Evolutionary conservation across 2,797 vertebrate genomes (phyloP).

Genomic region (Taenioides sp.): DNA sequence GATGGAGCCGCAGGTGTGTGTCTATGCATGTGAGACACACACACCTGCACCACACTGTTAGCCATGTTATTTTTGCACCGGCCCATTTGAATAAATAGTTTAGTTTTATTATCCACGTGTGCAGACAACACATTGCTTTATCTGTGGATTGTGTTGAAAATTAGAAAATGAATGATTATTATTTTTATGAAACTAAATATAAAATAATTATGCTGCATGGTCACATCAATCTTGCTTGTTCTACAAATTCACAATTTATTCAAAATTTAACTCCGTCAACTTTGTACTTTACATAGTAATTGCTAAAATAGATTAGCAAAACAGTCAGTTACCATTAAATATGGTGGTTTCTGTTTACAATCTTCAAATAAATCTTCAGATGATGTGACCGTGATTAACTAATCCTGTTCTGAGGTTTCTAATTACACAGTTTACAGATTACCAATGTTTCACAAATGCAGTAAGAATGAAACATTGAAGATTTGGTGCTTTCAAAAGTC

Average conservation of each 20-base stretch:
- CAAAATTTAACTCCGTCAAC: not conserved
- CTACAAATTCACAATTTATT: not conserved
- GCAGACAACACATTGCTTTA: constrained; percentile 20
- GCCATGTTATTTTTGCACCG: constrained; percentile 13
- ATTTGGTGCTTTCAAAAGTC: not conserved
- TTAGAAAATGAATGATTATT: not conserved
- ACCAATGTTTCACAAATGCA: not conserved
- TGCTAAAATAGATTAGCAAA: not conserved
- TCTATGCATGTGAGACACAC: not conserved
- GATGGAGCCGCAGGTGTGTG: constrained; percentile 2
- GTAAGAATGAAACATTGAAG: not conserved
- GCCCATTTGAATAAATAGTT: constrained; percentile 29
- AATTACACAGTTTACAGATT: not conserved
- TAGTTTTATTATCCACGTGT: constrained; percentile 37
- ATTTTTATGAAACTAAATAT: not conserved
- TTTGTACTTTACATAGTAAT: not conserved
- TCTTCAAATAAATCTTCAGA: not conserved
- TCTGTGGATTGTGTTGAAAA: constrained; percentile 8
- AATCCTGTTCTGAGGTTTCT: not conserved
- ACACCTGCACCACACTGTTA: constrained; percentile 9
- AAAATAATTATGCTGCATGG: not conserved
- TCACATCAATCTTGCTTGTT: not conserved
- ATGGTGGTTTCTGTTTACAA: not conserved
- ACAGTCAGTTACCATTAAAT: not conserved
- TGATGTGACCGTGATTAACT: not conserved